Evolutionary conservation across 37 sponge, comb jelly and placozoan genomes (phyloP).

Genomic region (Axinella damicornis): DNA sequence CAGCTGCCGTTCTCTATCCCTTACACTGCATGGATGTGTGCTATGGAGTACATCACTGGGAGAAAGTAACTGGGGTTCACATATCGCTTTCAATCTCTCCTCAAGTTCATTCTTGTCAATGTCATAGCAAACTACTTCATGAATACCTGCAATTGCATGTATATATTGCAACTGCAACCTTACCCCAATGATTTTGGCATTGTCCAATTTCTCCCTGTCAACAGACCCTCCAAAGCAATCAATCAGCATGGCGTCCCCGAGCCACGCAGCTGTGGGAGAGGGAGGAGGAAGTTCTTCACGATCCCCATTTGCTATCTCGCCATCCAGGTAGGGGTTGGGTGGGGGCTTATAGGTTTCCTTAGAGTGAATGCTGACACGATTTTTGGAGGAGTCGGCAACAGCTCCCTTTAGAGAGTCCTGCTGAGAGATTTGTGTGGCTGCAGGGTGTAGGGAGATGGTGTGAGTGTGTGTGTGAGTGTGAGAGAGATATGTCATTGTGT

Average conservation of each 20-base stretch:
- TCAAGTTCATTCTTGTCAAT: too few species aligned
- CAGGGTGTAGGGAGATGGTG: background rate
- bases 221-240: constrained; percentile 44
- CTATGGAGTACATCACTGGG: too few species aligned
- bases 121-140: too few species aligned
- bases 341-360: constrained; percentile 33
- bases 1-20: too few species aligned
- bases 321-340: constrained; percentile 28
- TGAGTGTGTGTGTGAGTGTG: background rate
- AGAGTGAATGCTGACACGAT: constrained; percentile 22
- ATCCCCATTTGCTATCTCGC: background rate
- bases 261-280: constrained; percentile 27
- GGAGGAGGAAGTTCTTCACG: background rate
- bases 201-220: constrained; percentile 35
- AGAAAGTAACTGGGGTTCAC: too few species aligned
- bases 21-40: too few species aligned
- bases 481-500: background rate
- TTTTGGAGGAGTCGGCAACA: background rate
- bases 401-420: too few species aligned
- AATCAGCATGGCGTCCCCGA: constrained; percentile 13
- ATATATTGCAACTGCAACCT: too few species aligned
- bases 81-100: too few species aligned
- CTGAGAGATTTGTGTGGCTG: too few species aligned
- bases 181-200: constrained; percentile 59
- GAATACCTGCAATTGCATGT: too few species aligned